Evolutionary conservation across 2,888 invertebrate genomes (phyloP).

Genomic region (Microplitis manilae): DNA sequence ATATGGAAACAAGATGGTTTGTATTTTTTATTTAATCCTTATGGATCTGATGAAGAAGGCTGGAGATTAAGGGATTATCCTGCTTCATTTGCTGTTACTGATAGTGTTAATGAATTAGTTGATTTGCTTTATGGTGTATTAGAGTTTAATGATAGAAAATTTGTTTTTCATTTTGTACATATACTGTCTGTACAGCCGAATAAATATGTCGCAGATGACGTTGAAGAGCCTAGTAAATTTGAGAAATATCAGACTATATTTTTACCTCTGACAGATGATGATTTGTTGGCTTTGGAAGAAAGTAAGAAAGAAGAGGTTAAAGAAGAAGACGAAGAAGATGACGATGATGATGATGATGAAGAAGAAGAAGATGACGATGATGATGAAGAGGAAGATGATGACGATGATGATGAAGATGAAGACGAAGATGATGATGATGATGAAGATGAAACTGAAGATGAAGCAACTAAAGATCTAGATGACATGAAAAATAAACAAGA

Average conservation of each 20-base stretch:
- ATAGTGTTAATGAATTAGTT: constrained; percentile 58
- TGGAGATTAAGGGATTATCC: constrained; percentile 58
- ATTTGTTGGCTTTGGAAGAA: constrained; percentile 48
- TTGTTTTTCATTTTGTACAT: constrained; percentile 59
- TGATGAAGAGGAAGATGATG: constrained; percentile 38
- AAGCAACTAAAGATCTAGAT: constrained; percentile 10
- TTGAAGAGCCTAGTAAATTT: constrained; percentile 49
- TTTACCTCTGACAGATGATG: constrained; percentile 63
- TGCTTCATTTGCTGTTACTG: constrained; percentile 57
- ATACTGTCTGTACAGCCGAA: constrained; percentile 56
- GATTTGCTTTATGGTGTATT: constrained; percentile 60
- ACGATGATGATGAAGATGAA: constrained; percentile 34
- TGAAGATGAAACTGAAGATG: constrained; percentile 9
- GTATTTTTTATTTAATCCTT: constrained; percentile 65
- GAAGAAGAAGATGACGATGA: constrained; percentile 42
- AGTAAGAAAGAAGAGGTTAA: constrained; percentile 2
- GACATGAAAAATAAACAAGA: constrained; percentile 30
- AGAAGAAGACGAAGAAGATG: constrained; percentile 31
- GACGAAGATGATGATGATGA: constrained; percentile 25
- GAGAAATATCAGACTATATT: constrained; percentile 59
- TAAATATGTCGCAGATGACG: constrained; percentile 48
- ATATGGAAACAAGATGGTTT: constrained; percentile 59
- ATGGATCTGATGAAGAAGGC: constrained; percentile 63
- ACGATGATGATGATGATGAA: constrained; percentile 41
- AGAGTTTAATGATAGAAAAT: constrained; percentile 61